These are phyloP conservation scores for Orchesella flavescens DNA, from an alignment of 2,888 invertebrate genomes.

Conservation along the genomic window DNA sequence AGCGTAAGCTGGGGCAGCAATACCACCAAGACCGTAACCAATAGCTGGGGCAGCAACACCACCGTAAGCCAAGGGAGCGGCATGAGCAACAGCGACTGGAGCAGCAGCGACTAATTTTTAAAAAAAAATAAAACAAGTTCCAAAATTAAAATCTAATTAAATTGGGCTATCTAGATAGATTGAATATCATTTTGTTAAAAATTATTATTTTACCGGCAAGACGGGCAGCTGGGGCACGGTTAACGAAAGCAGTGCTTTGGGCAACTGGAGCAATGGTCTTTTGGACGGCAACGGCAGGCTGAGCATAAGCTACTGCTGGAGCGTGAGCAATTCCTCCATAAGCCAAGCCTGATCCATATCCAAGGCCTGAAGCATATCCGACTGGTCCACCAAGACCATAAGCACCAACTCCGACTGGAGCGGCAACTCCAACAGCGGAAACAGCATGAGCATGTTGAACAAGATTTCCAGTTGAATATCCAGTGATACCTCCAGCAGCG, in stretches of 20 bases:
- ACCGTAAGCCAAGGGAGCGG: neutral
- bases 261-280: constrained; percentile 30
- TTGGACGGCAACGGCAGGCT: neutral
- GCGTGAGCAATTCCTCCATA: neutral
- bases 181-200: too few relatives aligned
- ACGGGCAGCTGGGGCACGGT: constrained; percentile 60
- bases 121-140: too few relatives aligned
- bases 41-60: neutral
- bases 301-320: constrained; percentile 2
- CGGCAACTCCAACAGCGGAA: constrained; percentile 1
- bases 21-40: neutral
- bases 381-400: too few relatives aligned
- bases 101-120: neutral
- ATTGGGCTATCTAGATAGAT: too few relatives aligned
- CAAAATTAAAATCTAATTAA: too few relatives aligned
- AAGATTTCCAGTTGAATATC: constrained; percentile 58
- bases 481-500: constrained; percentile 47
- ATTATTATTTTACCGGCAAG: neutral
- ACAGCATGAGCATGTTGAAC: constrained; percentile 58
- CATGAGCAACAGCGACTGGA: neutral
- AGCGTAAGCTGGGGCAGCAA: constrained; percentile 2
- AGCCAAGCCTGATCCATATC: too few relatives aligned
- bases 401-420: too few relatives aligned
- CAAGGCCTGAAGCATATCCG: too few relatives aligned
- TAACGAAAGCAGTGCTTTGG: constrained; percentile 51